A percentile compares a stretch with the other conserved stretches of the same genome.
Evolutionary conservation across 2,797 vertebrate genomes (phyloP).

Genomic region (Setipinna tenuifilis): DNA sequence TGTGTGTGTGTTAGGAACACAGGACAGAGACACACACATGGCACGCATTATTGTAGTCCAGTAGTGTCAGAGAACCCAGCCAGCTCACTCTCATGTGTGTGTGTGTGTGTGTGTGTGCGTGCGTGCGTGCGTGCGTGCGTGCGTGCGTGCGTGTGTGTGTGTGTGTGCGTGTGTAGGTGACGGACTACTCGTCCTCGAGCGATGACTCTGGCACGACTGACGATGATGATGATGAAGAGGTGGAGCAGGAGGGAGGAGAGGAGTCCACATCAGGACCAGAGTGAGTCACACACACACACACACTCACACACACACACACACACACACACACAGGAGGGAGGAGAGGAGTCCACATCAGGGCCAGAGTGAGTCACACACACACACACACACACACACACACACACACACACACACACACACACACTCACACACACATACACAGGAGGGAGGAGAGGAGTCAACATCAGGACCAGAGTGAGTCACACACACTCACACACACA

Average conservation of each 20-base stretch:
- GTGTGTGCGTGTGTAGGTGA: constrained; percentile 50
- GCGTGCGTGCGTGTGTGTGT: too few species aligned
- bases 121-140: too few species aligned
- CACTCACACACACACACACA: neutral
- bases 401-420: neutral
- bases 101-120: too few species aligned
- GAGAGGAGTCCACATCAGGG: constrained; percentile 92
- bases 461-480: too few species aligned
- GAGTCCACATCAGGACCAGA: constrained; percentile 94
- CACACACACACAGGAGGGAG: constrained; percentile 76
- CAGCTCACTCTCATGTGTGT: too few species aligned
- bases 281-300: constrained; percentile 62
- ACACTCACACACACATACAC: too few species aligned
- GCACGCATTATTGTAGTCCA: too few species aligned
- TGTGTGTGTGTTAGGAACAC: too few species aligned
- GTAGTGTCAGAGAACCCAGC: too few species aligned
- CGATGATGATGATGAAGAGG: constrained; percentile 95
- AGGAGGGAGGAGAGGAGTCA: too few species aligned
- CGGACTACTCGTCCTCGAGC: constrained; percentile 96
- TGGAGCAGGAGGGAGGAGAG: constrained; percentile 92
- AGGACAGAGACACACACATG: too few species aligned
- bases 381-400: neutral
- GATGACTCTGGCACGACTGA: constrained; percentile 97
- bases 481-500: too few species aligned
- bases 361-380: constrained; percentile 77